A percentile compares a stretch with the other conserved stretches of the same genome.
Conservation (phyloP, 2,113 vertebrate species). For the Raja brachyura region DNA sequence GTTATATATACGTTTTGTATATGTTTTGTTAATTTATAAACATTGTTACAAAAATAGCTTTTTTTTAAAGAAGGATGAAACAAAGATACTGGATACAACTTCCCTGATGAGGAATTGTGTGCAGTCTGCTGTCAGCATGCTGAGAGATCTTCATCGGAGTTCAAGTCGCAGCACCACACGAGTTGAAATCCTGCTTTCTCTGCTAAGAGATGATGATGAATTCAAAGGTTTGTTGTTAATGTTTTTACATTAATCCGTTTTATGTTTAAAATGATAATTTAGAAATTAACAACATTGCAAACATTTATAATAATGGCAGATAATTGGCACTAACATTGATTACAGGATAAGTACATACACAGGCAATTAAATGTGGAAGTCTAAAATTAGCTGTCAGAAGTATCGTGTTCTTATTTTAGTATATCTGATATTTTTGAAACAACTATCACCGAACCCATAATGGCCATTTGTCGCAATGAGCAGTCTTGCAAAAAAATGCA, state of each 20-base stretch:
- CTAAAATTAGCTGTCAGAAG: no score
- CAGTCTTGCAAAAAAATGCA: not conserved
- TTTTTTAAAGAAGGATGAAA: not conserved
- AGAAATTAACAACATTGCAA: not conserved
- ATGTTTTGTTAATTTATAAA: not conserved
- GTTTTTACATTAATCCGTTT: not conserved
- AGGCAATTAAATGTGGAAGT: no score
- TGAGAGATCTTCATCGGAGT: slow-evolving; percentile 62
- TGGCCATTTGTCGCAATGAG: not conserved
- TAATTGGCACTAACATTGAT: no score
- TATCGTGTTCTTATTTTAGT: not conserved
- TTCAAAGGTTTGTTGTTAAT: slow-evolving; percentile 53
- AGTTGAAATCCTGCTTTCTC: slow-evolving; percentile 72
- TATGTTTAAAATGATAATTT: not conserved
- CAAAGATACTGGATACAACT: slow-evolving; percentile 69
- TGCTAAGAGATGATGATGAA: slow-evolving; percentile 57
- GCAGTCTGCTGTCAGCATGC: slow-evolving; percentile 80
- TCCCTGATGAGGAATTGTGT: slow-evolving; percentile 77
- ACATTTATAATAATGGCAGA: no score
- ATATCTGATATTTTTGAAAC: not conserved
- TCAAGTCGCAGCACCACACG: slow-evolving; percentile 62
- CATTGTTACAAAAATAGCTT: not conserved
- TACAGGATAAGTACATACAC: no score
- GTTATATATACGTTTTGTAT: not conserved
- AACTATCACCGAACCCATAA: not conserved